These are phyloP conservation scores for Alosa alosa DNA, from an alignment of 2,113 vertebrate genomes.

Conservation along the genomic window DNA sequence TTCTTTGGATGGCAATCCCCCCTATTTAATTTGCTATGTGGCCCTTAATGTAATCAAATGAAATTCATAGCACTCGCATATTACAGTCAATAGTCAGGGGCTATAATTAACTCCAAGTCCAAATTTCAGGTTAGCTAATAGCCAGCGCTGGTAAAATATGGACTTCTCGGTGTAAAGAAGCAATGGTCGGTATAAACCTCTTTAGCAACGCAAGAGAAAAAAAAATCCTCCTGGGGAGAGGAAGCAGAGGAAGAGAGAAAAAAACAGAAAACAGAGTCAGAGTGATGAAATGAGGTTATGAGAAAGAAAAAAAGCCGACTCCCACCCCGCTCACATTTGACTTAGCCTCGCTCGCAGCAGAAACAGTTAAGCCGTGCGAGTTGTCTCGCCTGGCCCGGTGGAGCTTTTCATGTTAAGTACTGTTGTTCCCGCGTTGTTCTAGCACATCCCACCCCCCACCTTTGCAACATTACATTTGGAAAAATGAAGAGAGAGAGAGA, in stretches of 20 bases:
- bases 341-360: conserved; percentile 2
- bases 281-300: conserved; percentile 34
- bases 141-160: background rate
- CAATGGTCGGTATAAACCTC: conserved; percentile 10
- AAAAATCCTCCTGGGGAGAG: conserved; percentile 4
- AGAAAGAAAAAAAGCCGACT: conserved; percentile 22
- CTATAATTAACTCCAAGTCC: background rate
- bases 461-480: conserved; percentile 42
- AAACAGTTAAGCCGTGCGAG: conserved; percentile 27
- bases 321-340: background rate
- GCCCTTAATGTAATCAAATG: conserved; percentile 13
- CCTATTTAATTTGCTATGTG: background rate
- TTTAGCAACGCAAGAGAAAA: conserved; percentile 9
- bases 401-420: conserved; percentile 28
- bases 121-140: background rate
- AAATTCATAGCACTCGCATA: background rate
- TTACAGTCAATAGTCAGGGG: conserved; percentile 9
- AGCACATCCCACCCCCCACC: conserved; percentile 2
- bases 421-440: conserved; percentile 19
- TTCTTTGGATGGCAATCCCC: background rate
- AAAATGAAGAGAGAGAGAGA: background rate
- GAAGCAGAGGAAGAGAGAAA: background rate
- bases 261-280: background rate
- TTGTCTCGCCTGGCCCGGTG: background rate
- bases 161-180: background rate